These are phyloP conservation scores for Agrotis exclamationis DNA, from an alignment of 2,888 invertebrate genomes.

Conservation along the genomic window DNA sequence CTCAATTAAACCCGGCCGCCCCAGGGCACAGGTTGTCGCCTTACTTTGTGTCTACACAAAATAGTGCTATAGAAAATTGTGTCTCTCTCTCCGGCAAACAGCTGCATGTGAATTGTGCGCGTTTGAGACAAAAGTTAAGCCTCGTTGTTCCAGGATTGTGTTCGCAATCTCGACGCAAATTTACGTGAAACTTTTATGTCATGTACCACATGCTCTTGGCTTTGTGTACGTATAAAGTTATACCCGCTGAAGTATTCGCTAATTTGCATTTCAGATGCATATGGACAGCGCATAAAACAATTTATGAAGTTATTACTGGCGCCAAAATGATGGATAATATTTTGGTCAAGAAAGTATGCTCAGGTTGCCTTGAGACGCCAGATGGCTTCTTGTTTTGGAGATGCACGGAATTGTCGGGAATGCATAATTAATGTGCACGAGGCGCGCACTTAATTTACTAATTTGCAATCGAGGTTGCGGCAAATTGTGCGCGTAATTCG, in stretches of 20 bases:
- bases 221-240: slow-evolving; percentile 39
- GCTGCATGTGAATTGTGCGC: slow-evolving; percentile 77
- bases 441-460: slow-evolving; percentile 73
- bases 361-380: slow-evolving; percentile 69
- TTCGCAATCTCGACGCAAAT: slow-evolving; percentile 73
- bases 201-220: slow-evolving; percentile 44
- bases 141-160: slow-evolving; percentile 77
- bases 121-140: slow-evolving; percentile 79
- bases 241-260: slow-evolving; percentile 22
- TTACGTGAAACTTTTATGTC: slow-evolving; percentile 60
- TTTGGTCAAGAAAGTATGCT: slow-evolving; percentile 70
- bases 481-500: slow-evolving; percentile 72
- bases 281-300: slow-evolving; percentile 44
- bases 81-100: slow-evolving; percentile 69
- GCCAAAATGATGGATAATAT: slow-evolving; percentile 62
- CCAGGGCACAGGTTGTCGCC: slow-evolving; percentile 74
- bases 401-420: slow-evolving; percentile 73
- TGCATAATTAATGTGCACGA: slow-evolving; percentile 79
- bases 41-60: slow-evolving; percentile 77
- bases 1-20: slow-evolving; percentile 78
- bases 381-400: slow-evolving; percentile 75
- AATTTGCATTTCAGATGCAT: slow-evolving; percentile 46
- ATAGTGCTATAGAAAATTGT: slow-evolving; percentile 77
- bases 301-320: slow-evolving; percentile 54
- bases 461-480: slow-evolving; percentile 71